Conservation (phyloP, 2,113 vertebrate genomes). For the Cinclus cinclus region DNA sequence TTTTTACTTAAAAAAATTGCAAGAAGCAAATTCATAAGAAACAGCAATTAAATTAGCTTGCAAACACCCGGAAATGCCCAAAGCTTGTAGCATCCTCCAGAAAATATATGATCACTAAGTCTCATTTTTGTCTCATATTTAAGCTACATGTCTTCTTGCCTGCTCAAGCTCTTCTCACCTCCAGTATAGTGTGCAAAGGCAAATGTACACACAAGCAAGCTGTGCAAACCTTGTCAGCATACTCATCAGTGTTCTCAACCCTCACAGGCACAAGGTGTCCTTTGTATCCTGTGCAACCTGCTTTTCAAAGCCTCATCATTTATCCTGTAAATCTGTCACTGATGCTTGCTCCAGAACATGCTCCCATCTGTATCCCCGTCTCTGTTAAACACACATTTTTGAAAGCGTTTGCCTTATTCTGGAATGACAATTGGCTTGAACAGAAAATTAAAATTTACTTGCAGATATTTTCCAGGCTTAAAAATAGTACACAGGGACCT, state of each 20-base stretch:
- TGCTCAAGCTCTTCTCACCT: conserved; percentile 33
- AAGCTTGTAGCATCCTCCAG: background rate
- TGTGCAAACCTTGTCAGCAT: conserved; percentile 3
- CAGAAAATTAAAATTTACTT: background rate
- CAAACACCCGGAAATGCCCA: conserved; percentile 10
- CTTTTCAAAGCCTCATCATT: conserved; percentile 7
- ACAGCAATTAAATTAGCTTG: conserved; percentile 45
- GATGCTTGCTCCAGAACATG: background rate
- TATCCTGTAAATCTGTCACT: background rate
- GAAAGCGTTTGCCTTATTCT: background rate
- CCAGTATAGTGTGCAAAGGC: conserved; percentile 2
- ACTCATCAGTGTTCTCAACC: background rate
- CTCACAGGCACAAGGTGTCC: conserved; percentile 20
- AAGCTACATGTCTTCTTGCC: background rate
- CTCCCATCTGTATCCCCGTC: background rate
- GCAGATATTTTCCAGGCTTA: background rate
- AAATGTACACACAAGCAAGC: conserved; percentile 20
- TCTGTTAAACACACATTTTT: background rate
- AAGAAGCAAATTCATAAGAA: conserved; percentile 54
- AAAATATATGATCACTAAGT: conserved; percentile 23
- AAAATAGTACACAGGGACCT: background rate
- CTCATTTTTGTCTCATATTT: background rate
- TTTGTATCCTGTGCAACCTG: background rate
- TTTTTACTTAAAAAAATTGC: background rate
- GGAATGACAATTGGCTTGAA: background rate